Percentiles rank a stretch among this genome's conserved stretches.
Conservation (phyloP, 2,888 invertebrate genomes). For the Chymomyza fuscimana region DNA sequence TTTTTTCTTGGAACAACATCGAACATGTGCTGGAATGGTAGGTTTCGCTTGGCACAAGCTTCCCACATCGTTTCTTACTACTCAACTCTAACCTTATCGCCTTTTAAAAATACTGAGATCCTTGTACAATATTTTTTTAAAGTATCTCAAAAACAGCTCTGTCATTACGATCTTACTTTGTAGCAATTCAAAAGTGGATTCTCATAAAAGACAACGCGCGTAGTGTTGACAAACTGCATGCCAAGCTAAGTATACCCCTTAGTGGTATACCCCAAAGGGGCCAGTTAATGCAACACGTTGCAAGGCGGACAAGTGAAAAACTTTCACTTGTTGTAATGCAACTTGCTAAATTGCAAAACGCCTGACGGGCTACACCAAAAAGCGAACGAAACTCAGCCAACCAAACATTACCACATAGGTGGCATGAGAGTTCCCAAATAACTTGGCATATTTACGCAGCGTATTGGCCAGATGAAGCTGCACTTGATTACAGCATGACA, state of each 20-base stretch:
- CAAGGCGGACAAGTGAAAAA: conserved; percentile 70
- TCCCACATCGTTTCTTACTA: no score
- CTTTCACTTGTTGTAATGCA: conserved; percentile 63
- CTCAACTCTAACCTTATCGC: no score
- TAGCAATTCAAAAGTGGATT: neutral
- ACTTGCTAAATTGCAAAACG: conserved; percentile 59
- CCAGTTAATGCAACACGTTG: conserved; percentile 9
- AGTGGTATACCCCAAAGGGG: neutral
- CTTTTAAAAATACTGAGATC: no score
- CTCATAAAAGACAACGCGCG: neutral
- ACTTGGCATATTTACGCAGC: conserved; percentile 1
- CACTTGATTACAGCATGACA: conserved; percentile 25
- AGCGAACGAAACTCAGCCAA: conserved; percentile 20
- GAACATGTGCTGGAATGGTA: no score
- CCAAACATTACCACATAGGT: conserved; percentile 19
- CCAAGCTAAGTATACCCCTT: neutral
- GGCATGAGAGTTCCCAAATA: neutral
- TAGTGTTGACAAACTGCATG: neutral
- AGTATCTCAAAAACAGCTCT: neutral
- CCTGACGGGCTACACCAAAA: neutral
- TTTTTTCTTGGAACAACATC: no score
- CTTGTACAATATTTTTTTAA: no score
- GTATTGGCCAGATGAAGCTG: conserved; percentile 5
- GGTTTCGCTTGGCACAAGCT: no score
- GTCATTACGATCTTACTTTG: neutral